Conservation (phyloP, 2,888 invertebrate genomes). For the Zaprionus lineosus region DNA sequence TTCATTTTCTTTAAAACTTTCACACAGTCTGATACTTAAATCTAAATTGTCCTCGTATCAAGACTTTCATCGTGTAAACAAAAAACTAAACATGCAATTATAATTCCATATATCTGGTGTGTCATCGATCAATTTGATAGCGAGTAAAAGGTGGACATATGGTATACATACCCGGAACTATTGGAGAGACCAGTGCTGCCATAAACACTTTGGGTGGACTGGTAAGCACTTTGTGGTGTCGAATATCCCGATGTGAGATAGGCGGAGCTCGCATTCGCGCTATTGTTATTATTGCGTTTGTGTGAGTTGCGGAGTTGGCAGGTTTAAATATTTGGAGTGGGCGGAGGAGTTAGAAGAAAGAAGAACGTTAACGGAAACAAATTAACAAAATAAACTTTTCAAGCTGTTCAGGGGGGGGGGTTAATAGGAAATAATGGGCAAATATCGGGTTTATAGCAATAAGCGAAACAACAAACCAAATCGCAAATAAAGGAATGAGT, state of each 20-base stretch:
- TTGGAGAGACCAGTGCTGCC: slow-evolving; percentile 82
- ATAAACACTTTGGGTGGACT: slow-evolving; percentile 83
- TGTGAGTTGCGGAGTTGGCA: slow-evolving; percentile 15
- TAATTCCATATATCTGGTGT: too few species aligned
- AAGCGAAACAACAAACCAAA: slow-evolving; percentile 17
- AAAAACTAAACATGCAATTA: too few species aligned
- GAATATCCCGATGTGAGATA: slow-evolving; percentile 83
- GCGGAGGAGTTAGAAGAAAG: slow-evolving; percentile 25
- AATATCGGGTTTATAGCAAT: slow-evolving; percentile 14
- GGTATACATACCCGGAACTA: slow-evolving; percentile 82
- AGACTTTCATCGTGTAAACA: too few species aligned
- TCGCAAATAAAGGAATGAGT: neutral
- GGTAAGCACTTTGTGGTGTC: slow-evolving; percentile 83
- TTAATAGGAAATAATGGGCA: too few species aligned
- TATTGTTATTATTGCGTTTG: slow-evolving; percentile 57
- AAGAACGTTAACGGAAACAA: slow-evolving; percentile 29
- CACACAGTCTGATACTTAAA: too few species aligned
- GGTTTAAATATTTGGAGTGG: slow-evolving; percentile 19
- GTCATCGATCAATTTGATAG: too few species aligned
- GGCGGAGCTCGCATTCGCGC: slow-evolving; percentile 83
- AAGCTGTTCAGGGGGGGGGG: slow-evolving; percentile 1
- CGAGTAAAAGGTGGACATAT: too few species aligned
- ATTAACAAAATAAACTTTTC: slow-evolving; percentile 5
- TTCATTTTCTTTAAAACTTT: too few species aligned
- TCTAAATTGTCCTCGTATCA: too few species aligned